phyloP scores from a whole-genome alignment of 2,888 invertebrate genomes.

The Sminthurides aquaticus region DNA sequence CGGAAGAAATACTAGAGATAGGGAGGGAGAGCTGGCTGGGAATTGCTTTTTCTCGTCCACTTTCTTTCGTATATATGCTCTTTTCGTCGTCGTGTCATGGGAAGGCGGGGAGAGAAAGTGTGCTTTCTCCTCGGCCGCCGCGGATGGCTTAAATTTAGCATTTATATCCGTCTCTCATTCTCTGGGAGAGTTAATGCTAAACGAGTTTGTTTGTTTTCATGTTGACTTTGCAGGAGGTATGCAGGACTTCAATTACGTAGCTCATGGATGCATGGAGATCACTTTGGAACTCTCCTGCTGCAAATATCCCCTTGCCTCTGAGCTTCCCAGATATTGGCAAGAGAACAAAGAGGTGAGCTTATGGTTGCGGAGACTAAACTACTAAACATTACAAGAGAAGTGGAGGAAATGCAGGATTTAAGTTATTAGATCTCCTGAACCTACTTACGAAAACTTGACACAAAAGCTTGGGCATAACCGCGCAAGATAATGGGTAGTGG shows the following conservation, averaged over 20 bases:
- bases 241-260: slow-evolving; percentile 91
- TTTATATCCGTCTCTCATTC: slow-evolving; percentile 2
- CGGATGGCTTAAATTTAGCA: too few species aligned
- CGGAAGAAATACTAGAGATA: background rate
- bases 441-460: too few species aligned
- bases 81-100: background rate
- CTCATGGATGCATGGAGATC: slow-evolving; percentile 91
- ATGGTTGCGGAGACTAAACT: background rate
- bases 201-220: slow-evolving; percentile 3
- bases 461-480: too few species aligned
- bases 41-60: background rate
- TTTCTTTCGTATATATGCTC: background rate
- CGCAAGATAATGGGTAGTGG: too few species aligned
- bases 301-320: slow-evolving; percentile 76
- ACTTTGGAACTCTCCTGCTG: slow-evolving; percentile 90
- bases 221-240: slow-evolving; percentile 59
- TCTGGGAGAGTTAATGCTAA: background rate
- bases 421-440: too few species aligned
- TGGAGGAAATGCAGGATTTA: too few species aligned
- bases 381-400: background rate
- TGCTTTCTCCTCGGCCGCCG: too few species aligned
- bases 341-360: slow-evolving; percentile 69
- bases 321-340: slow-evolving; percentile 76
- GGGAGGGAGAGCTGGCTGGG: background rate
- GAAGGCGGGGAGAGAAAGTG: slow-evolving; percentile 2